phyloP scores from a whole-genome alignment of 2,113 vertebrate genomes.

The Solenodon paradoxus region DNA sequence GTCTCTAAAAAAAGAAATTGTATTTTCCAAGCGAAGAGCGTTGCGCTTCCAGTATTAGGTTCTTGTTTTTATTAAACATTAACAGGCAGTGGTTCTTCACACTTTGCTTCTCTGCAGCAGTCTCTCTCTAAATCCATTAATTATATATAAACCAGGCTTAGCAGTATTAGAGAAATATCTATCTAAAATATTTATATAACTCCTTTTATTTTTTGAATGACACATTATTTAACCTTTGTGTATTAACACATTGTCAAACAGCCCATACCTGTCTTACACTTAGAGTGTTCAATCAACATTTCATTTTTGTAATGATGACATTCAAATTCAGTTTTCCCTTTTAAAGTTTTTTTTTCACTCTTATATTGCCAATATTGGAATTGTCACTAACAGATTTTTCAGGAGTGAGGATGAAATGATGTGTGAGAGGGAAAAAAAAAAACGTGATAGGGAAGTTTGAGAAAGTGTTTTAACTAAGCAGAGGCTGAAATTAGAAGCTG shows the following conservation, averaged over 20 bases:
- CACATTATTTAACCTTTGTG: slow-evolving; percentile 23
- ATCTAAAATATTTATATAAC: slow-evolving; percentile 14
- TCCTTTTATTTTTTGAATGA: slow-evolving; percentile 19
- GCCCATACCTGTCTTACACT: background rate
- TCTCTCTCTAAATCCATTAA: slow-evolving; percentile 43
- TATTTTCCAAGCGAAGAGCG: background rate
- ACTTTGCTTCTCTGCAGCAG: background rate
- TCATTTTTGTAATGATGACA: slow-evolving; percentile 53
- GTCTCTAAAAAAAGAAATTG: background rate
- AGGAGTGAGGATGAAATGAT: slow-evolving; percentile 66
- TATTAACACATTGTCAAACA: slow-evolving; percentile 26
- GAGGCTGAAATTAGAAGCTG: slow-evolving; percentile 66
- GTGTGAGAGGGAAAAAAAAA: slow-evolving; percentile 53
- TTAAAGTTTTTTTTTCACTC: slow-evolving; percentile 18
- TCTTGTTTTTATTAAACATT: background rate
- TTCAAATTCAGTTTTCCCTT: slow-evolving; percentile 55
- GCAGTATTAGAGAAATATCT: slow-evolving; percentile 13
- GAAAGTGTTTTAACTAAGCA: slow-evolving; percentile 67
- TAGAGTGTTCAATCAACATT: background rate
- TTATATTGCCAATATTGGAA: slow-evolving; percentile 67
- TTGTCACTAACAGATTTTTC: slow-evolving; percentile 69
- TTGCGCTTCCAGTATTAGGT: background rate
- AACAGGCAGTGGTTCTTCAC: background rate
- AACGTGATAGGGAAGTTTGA: slow-evolving; percentile 68
- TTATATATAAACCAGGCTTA: background rate